phyloP scores from a whole-genome alignment of 2,113 vertebrate species.

The Jaculus jaculus region DNA sequence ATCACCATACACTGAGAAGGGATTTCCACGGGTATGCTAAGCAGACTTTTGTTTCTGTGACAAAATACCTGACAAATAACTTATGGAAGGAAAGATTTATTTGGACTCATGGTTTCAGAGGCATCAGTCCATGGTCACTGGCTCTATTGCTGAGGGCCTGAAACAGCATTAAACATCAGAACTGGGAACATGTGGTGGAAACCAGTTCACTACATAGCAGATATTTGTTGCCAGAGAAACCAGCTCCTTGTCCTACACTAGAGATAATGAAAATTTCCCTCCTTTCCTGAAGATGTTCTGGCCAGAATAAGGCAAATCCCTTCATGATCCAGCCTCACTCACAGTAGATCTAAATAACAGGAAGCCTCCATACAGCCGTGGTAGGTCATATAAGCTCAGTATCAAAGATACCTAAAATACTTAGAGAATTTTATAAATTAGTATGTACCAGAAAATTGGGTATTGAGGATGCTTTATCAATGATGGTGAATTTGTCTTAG shows the following conservation, averaged over 20 bases:
- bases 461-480: background rate
- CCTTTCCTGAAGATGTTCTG: background rate
- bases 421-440: background rate
- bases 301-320: background rate
- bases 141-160: background rate
- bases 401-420: background rate
- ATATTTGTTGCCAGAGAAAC: background rate
- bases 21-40: too few relatives aligned
- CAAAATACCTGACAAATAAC: background rate
- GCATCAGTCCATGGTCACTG: background rate
- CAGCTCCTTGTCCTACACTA: background rate
- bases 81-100: background rate
- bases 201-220: background rate
- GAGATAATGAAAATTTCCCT: background rate
- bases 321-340: background rate
- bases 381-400: background rate
- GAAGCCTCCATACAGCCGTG: background rate
- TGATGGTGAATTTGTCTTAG: background rate
- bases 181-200: background rate
- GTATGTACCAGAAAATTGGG: background rate
- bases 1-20: background rate
- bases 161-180: background rate
- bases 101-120: background rate
- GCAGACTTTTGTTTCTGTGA: background rate
- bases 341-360: background rate